These are phyloP conservation scores for Vanessa tameamea DNA, from an alignment of 1,140 invertebrate species.

Conservation along the genomic window DNA sequence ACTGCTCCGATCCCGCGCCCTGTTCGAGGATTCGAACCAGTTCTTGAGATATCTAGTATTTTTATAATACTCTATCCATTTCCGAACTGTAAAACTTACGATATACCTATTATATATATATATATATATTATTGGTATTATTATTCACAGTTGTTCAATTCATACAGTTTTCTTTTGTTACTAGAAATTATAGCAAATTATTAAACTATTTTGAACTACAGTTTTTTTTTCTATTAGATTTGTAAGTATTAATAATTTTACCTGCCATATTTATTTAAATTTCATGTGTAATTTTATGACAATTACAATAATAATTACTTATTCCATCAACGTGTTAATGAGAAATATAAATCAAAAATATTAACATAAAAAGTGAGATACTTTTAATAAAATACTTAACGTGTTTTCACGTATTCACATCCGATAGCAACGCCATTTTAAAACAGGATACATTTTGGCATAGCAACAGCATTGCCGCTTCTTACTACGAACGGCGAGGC, in stretches of 20 bases:
- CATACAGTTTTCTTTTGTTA: background rate
- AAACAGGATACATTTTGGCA: slow-evolving; percentile 31
- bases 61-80: slow-evolving; percentile 18
- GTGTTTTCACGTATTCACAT: slow-evolving; percentile 7
- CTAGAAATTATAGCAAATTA: too few relatives aligned
- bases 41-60: slow-evolving; percentile 24
- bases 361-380: background rate
- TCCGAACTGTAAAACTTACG: background rate
- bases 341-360: background rate
- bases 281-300: too few relatives aligned
- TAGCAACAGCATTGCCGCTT: slow-evolving; percentile 25
- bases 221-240: too few relatives aligned
- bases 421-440: slow-evolving; percentile 17
- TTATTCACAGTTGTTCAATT: background rate
- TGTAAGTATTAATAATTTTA: too few relatives aligned
- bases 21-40: slow-evolving; percentile 4
- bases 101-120: background rate
- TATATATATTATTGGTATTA: background rate
- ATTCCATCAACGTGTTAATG: too few relatives aligned
- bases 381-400: slow-evolving; percentile 7
- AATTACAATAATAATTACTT: too few relatives aligned
- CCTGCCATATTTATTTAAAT: too few relatives aligned
- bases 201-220: too few relatives aligned
- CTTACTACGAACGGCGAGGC: slow-evolving; percentile 17
- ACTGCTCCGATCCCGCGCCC: slow-evolving; percentile 7